These are phyloP conservation scores for Actinia tenebrosa DNA, from an alignment of 64 coral and sea anemone species.

Conservation along the genomic window DNA sequence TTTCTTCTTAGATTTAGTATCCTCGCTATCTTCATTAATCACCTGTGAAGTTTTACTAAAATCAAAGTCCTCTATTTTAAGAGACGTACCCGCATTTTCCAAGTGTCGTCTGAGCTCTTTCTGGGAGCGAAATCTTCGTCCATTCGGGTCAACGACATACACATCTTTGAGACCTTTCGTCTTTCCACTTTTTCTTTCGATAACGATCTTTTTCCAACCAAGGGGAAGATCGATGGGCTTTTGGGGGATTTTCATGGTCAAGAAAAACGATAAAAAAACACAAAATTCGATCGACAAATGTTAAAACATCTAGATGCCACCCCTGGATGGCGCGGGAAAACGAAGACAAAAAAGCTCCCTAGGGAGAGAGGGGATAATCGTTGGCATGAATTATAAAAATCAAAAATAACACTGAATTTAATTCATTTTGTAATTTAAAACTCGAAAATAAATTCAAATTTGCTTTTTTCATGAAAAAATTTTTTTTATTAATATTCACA, in stretches of 20 bases:
- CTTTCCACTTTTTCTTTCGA: slow-evolving; percentile 42
- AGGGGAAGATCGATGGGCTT: neutral
- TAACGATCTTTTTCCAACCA: slow-evolving; percentile 58
- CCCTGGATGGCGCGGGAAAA: neutral
- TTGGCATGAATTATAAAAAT: neutral
- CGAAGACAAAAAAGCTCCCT: too few relatives aligned
- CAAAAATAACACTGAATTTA: neutral
- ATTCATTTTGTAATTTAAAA: too few relatives aligned
- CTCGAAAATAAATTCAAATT: too few relatives aligned
- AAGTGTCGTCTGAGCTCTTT: slow-evolving; percentile 19
- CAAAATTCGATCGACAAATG: neutral
- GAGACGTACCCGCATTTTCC: neutral
- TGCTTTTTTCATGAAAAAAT: neutral
- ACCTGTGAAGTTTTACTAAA: neutral
- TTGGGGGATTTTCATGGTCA: neutral
- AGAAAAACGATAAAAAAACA: neutral
- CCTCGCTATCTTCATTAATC: neutral
- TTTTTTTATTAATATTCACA: neutral
- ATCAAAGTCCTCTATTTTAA: slow-evolving; percentile 20
- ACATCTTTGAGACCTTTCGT: slow-evolving; percentile 61
- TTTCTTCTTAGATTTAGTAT: neutral
- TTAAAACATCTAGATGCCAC: neutral
- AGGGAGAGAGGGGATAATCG: neutral
- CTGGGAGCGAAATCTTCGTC: slow-evolving; percentile 47
- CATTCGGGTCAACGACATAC: slow-evolving; percentile 56